phyloP scores from a whole-genome alignment of 2,888 invertebrate genomes.

The Xylocampa areola region DNA sequence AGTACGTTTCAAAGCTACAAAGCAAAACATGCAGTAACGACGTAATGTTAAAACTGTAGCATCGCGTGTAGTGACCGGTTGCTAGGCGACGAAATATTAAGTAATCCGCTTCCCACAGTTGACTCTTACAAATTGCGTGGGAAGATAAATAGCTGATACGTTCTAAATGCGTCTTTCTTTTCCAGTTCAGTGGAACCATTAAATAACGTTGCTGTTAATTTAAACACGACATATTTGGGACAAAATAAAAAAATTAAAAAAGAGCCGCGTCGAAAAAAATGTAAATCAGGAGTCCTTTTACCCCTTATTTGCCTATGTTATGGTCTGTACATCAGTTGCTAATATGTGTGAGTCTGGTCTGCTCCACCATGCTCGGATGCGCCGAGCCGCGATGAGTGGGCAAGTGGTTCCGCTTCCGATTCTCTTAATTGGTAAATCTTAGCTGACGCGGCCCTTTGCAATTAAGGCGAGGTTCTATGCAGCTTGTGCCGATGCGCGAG shows the following conservation, averaged over 20 bases:
- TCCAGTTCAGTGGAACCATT: slow-evolving; percentile 41
- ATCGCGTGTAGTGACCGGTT: slow-evolving; percentile 29
- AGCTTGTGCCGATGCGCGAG: slow-evolving; percentile 70
- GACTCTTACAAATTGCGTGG: slow-evolving; percentile 54
- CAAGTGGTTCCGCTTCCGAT: slow-evolving; percentile 82
- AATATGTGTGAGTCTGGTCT: slow-evolving; percentile 28
- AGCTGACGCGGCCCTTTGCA: slow-evolving; percentile 86
- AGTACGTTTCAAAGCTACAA: not conserved
- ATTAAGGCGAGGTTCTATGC: slow-evolving; percentile 79
- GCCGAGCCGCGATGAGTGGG: slow-evolving; percentile 73
- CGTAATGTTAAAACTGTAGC: slow-evolving; percentile 14
- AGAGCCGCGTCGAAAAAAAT: slow-evolving; percentile 32
- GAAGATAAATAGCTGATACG: slow-evolving; percentile 50
- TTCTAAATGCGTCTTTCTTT: slow-evolving; percentile 54
- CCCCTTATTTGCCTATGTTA: slow-evolving; percentile 52
- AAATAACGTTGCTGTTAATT: slow-evolving; percentile 46
- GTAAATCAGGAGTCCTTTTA: slow-evolving; percentile 45
- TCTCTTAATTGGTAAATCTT: slow-evolving; percentile 88
- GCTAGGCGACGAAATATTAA: slow-evolving; percentile 30
- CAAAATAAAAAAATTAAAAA: slow-evolving; percentile 37
- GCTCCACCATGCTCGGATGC: slow-evolving; percentile 36
- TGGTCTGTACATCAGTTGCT: slow-evolving; percentile 35
- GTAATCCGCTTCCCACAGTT: slow-evolving; percentile 54
- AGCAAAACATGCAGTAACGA: not conserved
- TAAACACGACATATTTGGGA: slow-evolving; percentile 43